These are phyloP conservation scores for Axea sp. DNA, from an alignment of 2,888 invertebrate genomes.

Conservation along the genomic window DNA sequence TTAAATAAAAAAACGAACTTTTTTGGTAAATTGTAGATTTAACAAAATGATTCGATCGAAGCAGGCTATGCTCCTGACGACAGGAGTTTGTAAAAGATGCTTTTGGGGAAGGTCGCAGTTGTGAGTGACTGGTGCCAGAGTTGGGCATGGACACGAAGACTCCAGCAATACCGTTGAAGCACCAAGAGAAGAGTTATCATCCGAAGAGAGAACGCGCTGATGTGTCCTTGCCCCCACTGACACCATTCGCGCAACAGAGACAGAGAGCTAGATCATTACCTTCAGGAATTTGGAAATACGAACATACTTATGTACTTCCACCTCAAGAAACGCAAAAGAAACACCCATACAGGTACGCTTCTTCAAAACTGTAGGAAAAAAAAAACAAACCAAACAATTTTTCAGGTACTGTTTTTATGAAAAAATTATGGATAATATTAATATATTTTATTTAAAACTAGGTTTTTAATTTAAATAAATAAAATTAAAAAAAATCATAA, in stretches of 20 bases:
- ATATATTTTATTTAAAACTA: too few species aligned
- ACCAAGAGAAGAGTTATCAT: slow-evolving; percentile 73
- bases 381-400: too few species aligned
- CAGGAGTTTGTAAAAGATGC: slow-evolving; percentile 67
- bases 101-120: slow-evolving; percentile 63
- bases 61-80: slow-evolving; percentile 64
- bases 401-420: too few species aligned
- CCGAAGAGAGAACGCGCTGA: slow-evolving; percentile 69
- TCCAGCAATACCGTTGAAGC: slow-evolving; percentile 75
- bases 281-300: slow-evolving; percentile 63
- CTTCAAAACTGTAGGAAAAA: too few species aligned
- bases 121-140: slow-evolving; percentile 67
- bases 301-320: slow-evolving; percentile 47
- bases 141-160: slow-evolving; percentile 78
- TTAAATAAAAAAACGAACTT: too few species aligned
- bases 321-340: slow-evolving; percentile 68
- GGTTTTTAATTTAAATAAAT: too few species aligned
- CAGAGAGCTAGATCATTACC: slow-evolving; percentile 62
- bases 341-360: slow-evolving; percentile 73
- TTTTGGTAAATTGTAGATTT: too few species aligned
- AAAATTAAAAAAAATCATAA: too few species aligned
- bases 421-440: too few species aligned
- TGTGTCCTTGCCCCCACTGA: slow-evolving; percentile 75
- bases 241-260: slow-evolving; percentile 68
- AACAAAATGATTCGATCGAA: slow-evolving; percentile 59